phyloP scores from a whole-genome alignment of 1,140 invertebrate species.

The Drosophila tristis region DNA sequence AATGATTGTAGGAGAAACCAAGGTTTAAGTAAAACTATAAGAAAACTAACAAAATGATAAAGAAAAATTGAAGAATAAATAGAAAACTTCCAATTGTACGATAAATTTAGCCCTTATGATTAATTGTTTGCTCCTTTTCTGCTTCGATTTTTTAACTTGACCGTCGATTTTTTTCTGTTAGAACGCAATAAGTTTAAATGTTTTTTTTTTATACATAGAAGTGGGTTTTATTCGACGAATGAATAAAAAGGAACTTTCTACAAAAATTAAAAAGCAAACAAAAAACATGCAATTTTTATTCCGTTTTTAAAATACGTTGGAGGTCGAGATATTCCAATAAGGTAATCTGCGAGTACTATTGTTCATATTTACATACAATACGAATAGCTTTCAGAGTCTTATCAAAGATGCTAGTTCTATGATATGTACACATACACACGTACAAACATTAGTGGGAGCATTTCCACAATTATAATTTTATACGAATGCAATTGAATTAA shows the following conservation, averaged over 20 bases:
- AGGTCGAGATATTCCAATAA: too few species aligned
- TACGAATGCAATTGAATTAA: too few species aligned
- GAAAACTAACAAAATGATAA: conserved; percentile 4
- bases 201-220: conserved; percentile 38
- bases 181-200: conserved; percentile 26
- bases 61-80: conserved; percentile 20
- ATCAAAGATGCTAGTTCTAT: too few species aligned
- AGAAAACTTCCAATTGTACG: conserved; percentile 57
- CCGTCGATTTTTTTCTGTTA: conserved; percentile 35
- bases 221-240: conserved; percentile 32
- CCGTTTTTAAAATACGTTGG: background rate
- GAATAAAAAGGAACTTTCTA: conserved; percentile 39
- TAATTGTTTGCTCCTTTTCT: conserved; percentile 16
- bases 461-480: too few species aligned
- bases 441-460: too few species aligned
- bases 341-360: too few species aligned
- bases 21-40: background rate
- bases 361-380: too few species aligned
- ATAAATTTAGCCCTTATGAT: conserved; percentile 55
- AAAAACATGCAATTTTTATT: conserved; percentile 26
- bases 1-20: conserved; percentile 6
- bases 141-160: conserved; percentile 24
- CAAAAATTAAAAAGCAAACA: conserved; percentile 19
- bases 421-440: too few species aligned
- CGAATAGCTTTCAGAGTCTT: too few species aligned